Percentiles rank a stretch among this genome's conserved stretches.
Conservation (phyloP, 2,888 invertebrate genomes). For the Tromatobia lineatoria region DNA sequence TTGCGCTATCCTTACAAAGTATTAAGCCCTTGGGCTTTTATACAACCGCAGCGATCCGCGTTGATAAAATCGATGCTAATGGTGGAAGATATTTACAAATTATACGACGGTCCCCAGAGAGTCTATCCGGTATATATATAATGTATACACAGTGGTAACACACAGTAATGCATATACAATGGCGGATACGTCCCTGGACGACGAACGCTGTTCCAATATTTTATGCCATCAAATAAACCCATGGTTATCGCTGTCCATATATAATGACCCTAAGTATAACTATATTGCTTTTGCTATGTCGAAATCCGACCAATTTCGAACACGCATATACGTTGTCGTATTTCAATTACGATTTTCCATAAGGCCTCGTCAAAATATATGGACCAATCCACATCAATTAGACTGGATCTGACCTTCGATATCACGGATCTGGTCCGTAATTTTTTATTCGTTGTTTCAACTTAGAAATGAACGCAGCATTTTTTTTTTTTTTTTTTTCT, state of each 20-base stretch:
- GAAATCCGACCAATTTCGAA: neutral
- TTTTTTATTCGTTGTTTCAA: too few relatives aligned
- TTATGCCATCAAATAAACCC: neutral
- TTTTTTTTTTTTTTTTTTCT: too few relatives aligned
- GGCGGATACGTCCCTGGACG: neutral
- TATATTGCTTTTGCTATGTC: neutral
- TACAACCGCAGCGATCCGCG: neutral
- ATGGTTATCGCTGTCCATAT: too few relatives aligned
- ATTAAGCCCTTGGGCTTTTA: neutral
- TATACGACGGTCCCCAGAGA: neutral
- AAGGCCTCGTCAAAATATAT: neutral
- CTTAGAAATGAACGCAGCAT: too few relatives aligned
- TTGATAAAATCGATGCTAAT: slow-evolving; percentile 12
- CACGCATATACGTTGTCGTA: slow-evolving; percentile 1
- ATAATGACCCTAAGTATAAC: too few relatives aligned
- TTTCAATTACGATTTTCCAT: slow-evolving; percentile 10
- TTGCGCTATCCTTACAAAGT: neutral
- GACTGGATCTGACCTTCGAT: too few relatives aligned
- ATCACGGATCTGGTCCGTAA: too few relatives aligned
- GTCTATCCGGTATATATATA: neutral
- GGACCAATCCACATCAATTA: too few relatives aligned
- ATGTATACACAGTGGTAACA: neutral
- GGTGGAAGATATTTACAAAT: slow-evolving; percentile 3
- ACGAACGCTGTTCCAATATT: neutral
- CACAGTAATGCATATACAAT: neutral